phyloP scores from a whole-genome alignment of 2,797 vertebrate species.

The Rhynchonycteris naso region DNA sequence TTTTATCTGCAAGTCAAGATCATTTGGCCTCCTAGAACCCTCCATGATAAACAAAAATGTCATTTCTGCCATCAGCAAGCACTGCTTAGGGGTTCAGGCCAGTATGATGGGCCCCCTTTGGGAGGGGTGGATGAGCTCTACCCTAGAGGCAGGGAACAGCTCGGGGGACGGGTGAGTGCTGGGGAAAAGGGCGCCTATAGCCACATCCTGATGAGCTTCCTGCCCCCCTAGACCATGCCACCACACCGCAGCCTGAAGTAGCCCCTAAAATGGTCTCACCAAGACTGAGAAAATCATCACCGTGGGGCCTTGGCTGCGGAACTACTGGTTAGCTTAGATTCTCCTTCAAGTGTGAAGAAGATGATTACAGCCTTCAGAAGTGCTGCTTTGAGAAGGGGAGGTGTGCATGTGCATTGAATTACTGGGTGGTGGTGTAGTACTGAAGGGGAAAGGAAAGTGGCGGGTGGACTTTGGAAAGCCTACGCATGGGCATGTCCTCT shows the following conservation, averaged over 20 bases:
- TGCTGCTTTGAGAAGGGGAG: background rate
- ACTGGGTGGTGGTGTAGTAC: background rate
- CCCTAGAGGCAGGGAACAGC: background rate
- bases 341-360: background rate
- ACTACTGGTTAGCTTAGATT: background rate
- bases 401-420: background rate
- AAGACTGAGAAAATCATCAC: background rate
- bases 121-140: background rate
- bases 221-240: background rate
- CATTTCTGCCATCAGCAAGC: accelerated
- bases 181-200: background rate
- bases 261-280: background rate
- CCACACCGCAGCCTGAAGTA: background rate
- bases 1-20: background rate
- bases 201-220: background rate
- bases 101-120: background rate
- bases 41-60: background rate
- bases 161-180: background rate
- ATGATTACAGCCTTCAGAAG: background rate
- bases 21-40: background rate
- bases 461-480: background rate
- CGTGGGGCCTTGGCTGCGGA: background rate
- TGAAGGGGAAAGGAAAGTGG: conserved; percentile 5
- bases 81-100: background rate
- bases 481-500: background rate